These are phyloP conservation scores for Gobio occitaniae DNA, from an alignment of 2,797 vertebrate species.

Conservation along the genomic window DNA sequence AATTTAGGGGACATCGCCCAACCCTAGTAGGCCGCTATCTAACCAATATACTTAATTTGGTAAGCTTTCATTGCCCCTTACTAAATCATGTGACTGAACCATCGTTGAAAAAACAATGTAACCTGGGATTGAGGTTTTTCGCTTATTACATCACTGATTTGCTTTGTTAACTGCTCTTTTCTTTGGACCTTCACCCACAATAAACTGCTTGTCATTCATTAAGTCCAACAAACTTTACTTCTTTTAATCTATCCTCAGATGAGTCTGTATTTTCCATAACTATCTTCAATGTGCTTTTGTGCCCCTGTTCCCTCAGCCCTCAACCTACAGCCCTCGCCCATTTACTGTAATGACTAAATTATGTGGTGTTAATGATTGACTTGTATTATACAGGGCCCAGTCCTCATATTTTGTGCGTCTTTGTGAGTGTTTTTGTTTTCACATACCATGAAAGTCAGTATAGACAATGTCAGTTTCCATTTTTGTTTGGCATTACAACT, in stretches of 20 bases:
- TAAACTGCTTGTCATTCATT: neutral
- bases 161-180: neutral
- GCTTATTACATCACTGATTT: neutral
- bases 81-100: neutral
- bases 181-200: neutral
- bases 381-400: neutral
- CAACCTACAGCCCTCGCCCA: neutral
- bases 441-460: slow-evolving; percentile 1
- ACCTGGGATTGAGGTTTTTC: neutral
- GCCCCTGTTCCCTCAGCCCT: neutral
- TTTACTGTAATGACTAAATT: slow-evolving; percentile 1
- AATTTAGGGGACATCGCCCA: no score
- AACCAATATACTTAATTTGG: neutral
- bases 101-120: neutral
- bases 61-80: neutral
- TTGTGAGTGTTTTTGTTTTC: neutral
- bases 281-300: neutral
- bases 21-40: no score
- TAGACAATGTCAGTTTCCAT: neutral
- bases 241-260: neutral
- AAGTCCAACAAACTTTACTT: slow-evolving; percentile 3
- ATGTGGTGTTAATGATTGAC: slow-evolving; percentile 33
- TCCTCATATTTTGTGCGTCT: slow-evolving; percentile 3
- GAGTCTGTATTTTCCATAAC: slow-evolving; percentile 3
- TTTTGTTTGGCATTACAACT: slow-evolving; percentile 26